These are phyloP conservation scores for Rynchops niger DNA, from an alignment of 2,113 vertebrate species.

Conservation along the genomic window DNA sequence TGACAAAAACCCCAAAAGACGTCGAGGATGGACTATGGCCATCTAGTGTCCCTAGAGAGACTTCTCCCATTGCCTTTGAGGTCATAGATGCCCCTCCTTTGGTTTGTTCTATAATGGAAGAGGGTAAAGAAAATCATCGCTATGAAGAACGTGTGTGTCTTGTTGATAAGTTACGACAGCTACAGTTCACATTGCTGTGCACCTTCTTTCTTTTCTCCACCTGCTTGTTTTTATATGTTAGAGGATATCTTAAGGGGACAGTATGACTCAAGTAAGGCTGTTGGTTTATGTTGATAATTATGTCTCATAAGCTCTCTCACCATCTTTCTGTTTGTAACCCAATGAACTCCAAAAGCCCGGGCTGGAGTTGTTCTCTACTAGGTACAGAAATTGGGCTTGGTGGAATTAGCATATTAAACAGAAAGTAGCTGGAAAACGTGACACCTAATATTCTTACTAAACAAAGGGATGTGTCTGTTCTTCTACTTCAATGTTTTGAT, in stretches of 20 bases:
- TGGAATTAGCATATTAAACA: background rate
- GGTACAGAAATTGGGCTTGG: background rate
- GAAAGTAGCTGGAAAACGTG: background rate
- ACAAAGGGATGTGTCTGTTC: background rate
- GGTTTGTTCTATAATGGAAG: background rate
- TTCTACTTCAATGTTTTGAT: background rate
- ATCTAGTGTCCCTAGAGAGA: background rate
- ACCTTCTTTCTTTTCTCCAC: background rate
- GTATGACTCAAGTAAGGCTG: background rate
- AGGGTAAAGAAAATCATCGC: background rate
- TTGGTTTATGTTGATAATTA: background rate
- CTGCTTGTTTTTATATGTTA: background rate
- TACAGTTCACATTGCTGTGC: background rate
- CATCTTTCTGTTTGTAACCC: background rate
- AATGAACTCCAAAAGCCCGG: background rate
- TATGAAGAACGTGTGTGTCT: background rate
- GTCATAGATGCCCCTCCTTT: background rate
- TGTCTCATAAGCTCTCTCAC: background rate
- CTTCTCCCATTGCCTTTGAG: background rate
- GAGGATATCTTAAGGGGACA: background rate
- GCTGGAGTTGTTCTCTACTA: background rate
- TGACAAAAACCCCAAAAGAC: background rate
- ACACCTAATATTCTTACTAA: background rate
- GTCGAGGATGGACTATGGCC: background rate
- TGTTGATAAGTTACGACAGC: background rate